Conservation (phyloP, 2,113 vertebrate genomes). For the Delphinus delphis region DNA sequence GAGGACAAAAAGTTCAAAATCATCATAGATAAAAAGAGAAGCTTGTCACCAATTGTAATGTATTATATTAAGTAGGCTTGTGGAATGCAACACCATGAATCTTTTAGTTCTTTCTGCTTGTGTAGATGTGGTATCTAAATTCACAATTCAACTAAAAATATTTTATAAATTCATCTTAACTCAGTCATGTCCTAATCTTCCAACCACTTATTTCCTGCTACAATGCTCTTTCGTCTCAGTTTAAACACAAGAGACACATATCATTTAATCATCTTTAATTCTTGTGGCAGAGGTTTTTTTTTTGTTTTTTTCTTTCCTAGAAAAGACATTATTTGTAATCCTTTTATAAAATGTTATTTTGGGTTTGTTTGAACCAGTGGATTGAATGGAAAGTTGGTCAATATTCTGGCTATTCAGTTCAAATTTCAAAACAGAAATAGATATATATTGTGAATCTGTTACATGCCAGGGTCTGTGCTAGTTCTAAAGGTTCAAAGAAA, state of each 20-base stretch:
- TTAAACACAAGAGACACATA: not conserved
- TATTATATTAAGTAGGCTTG: conserved; percentile 24
- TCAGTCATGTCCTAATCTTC: not conserved
- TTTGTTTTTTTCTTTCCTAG: not conserved
- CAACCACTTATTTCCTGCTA: not conserved
- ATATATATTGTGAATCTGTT: not conserved
- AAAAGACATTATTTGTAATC: not conserved
- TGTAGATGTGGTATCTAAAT: conserved; percentile 33
- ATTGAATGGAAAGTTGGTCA: not conserved
- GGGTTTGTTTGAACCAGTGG: not conserved
- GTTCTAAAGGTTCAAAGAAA: not conserved
- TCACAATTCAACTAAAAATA: conserved; percentile 22
- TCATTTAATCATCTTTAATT: conserved; percentile 19
- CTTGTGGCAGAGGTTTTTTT: not conserved
- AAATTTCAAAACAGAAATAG: not conserved
- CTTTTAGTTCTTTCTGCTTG: conserved; percentile 43
- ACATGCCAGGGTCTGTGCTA: not conserved
- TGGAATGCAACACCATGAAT: not conserved
- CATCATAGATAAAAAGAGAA: conserved; percentile 19
- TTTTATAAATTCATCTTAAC: not conserved
- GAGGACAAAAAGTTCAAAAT: not conserved
- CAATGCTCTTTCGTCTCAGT: not conserved
- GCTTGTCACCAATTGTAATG: not conserved
- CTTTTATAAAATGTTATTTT: not conserved
- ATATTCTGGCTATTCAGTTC: not conserved